Evolutionary conservation across 2,888 invertebrate genomes (phyloP), one percentile per base, ranked within the genome.

Genomic region (Amphimallon solstitiale): DNA sequence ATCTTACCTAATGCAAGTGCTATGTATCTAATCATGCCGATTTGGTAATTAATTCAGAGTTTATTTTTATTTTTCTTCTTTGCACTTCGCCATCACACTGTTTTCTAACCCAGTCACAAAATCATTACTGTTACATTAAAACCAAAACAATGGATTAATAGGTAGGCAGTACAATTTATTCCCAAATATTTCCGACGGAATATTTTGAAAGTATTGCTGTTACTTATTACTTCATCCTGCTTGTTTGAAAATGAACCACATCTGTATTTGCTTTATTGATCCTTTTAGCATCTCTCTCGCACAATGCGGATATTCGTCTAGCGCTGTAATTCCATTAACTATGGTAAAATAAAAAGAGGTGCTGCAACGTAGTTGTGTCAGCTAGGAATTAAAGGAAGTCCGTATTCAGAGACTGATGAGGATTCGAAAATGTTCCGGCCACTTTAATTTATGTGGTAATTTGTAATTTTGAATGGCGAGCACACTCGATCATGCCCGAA

Each of bases 231-330:
- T 59, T 59, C n/a, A 6, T 59, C 15, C 43, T 29, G 15, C 29
- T 38, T 43, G 29, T 29, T 43, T 29, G 15, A 29, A 29, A 29
- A 43, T 59, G 23, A 59, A 59, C 29, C 12, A 54, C 38, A 38
- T 29, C 45, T 14, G 56, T 59, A 59, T 59, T 59, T 59, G 43
- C 56, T 59, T 59, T 59, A 59, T 59, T 59, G 56, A 59, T 59
- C 56, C 56, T 23, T 29, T 29, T 10, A 10, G 38, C 23, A 9
- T 59, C 56, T 59, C 38, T 59, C 38, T 59, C 56, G 17, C 56
- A 59, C 56, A 59, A 17, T 59, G 56, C 56, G 43, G 56, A 45
- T 59, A n/a, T 59, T 45, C 29, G 3, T 3, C 29, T 29, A 29
- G 29, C 9, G 29, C 5, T 29, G 29, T 29, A 5, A 29, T 29